Evolutionary conservation across 2,888 invertebrate genomes (phyloP), one percentile per base, ranked within the genome.

Genomic region (Scaptomyza reducta): DNA sequence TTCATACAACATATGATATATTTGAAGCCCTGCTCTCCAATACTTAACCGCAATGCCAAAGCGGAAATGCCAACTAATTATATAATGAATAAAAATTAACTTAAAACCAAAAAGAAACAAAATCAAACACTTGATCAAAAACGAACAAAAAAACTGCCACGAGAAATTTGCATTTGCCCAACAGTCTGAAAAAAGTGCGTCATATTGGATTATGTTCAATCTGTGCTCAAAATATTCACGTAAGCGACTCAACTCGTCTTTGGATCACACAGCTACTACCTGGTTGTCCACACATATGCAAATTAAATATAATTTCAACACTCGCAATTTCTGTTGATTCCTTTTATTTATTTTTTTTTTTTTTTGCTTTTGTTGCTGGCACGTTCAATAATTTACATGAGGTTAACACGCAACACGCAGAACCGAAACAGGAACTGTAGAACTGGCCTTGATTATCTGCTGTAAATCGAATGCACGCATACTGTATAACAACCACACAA

Each of bases 291-390:
- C 33, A 49, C 83, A 79, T 75, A 87, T 86, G 88, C 88, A 84
- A 84, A 86, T 84, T 79, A 80, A 83, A 83, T 85, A 83, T 80
- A 86, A 88, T 79, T 84, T 84, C 88, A 88, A 80, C 88, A 88
- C 84, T 84, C 87, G 77, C 65, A 77, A 79, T 75, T 88, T 72
- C 70, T 67, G 77, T 79, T 77, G 76, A 69, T 64, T 65, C 58
- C 18, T 18, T 29, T 13, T 18, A 31, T 29, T 18, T 40, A n/a
- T n/a, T n/a, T n/a, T n/a, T n/a, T n/a, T n/a, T n/a, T n/a, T n/a
- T n/a, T n/a, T n/a, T n/a, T n/a, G n/a, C n/a, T 31, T 54, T 50
- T 44, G 53, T 16, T 31, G 50, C 59, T 40, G 51, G 51, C 69
- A 57, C 41, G 66, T 63, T 70, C 80, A 46, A 85, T 88, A 84